Evolutionary conservation across 2,888 invertebrate species (phyloP), one percentile per base, ranked within the genome.

Genomic region (Mylabris sibirica): DNA sequence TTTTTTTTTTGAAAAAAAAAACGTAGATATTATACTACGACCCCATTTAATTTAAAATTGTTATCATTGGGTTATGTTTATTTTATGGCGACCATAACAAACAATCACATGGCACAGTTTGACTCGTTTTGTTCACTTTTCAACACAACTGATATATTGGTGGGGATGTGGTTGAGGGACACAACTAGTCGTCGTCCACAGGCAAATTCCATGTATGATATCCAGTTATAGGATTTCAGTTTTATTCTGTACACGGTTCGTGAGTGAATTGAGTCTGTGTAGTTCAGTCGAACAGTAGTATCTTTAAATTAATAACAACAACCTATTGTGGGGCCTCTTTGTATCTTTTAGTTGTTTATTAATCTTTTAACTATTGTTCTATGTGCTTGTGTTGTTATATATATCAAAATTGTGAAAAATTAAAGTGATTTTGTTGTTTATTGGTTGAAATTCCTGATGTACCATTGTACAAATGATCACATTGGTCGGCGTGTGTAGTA

Each of bases 401-500:
- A 12, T 53, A 3, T 22, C 11, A 24, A 53, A 24, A 53, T 12
- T 22, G 53, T 53, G 22, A 53, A 53, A 53, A 24, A 22, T 53
- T 53, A 9, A 22, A 57, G 57, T 57, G 26, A 57, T 26, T 57
- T 14, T 5, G 22, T 57, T 12, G 8, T 53, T 24, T 9, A 11
- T 63, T 44, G 65, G 63, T 71, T 67, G 59, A 22, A 63, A 66
- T 64, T 72, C 78, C 80, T 78, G 76, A 82, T 84, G 83, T 78
- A 74, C 74, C 70, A 64, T 76, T 72, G 82, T 84, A 77, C 84
- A 80, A 82, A 86, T 86, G 86, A 74, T 74, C 77, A 69, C 74
- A 74, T 67, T 75, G 72, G 72, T 74, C 76, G 75, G 74, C 78
- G 79, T 79, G 80, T 78, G 85, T 88, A 88, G 89, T 86, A 89